Base-by-base conservation (phyloP, 1,140 invertebrate species). In the Leptinotarsa defecta region DNA sequence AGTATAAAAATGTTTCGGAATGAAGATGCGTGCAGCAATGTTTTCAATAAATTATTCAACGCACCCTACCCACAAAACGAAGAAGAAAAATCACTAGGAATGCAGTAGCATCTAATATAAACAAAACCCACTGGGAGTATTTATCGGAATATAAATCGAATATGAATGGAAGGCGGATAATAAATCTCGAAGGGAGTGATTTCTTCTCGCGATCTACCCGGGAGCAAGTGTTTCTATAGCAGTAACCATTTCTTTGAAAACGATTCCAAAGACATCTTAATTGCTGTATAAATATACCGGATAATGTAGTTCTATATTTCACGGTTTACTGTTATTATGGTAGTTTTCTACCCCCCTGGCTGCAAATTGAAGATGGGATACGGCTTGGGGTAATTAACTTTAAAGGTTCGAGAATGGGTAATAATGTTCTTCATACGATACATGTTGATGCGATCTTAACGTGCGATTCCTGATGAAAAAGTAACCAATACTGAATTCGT, bases 221-320 rank as follows among this genome's bases (percentile, higher is more conserved):
- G 19, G 43, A 68, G 22, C 65, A 43, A 17, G 22, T 34, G 24
- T 27, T 27, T 68, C 15, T 17, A 68, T 68, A 8, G 65, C 65
- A 17, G 24, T 24, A 43, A 43, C 65, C 24, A 68, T 68, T 68
- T 43, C 65, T 43, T 17, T 24, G n/a, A 27, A 68, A 22, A 68
- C 24, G 24, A 43, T 43, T 27, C 19, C 19, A 68, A 68, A 22
- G 65, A 68, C 65, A 68, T 68, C 65, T 68, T 68, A 68, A 68
- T 68, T 68, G 43, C 65, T 22, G n/a, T 68, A 68, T 68, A 68
- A 68, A 68, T 27, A 43, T 43, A 24, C 27, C 65, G 65, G 65
- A 57, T 27, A 68, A 68, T 68, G 65, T 68, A 43, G 65, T 34
- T 68, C 24, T 68, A 68, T 68, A 68, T 68, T 68, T 68, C 43